phyloP scores from a whole-genome alignment of 2,888 invertebrate species.

The Spilosoma lubricipeda region DNA sequence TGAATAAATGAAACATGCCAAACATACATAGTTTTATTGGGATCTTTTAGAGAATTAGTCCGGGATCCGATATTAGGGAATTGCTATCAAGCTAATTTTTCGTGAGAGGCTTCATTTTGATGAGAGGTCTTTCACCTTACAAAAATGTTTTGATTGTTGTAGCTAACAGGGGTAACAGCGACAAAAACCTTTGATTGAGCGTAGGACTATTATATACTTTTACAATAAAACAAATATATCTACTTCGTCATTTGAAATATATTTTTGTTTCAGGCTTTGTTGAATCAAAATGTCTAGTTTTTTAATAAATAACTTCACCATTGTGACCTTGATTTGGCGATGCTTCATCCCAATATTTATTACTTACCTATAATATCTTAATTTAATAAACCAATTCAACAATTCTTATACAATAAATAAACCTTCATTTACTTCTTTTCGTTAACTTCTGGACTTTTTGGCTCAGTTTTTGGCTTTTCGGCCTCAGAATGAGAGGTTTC shows the following conservation, averaged over 20 bases:
- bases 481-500: constrained; percentile 32
- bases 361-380: neutral
- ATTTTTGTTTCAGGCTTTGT: neutral
- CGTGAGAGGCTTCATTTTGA: too few species aligned
- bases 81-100: too few species aligned
- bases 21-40: constrained; percentile 1
- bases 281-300: too few species aligned
- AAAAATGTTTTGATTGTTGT: too few species aligned
- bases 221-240: neutral
- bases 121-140: too few species aligned
- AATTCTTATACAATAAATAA: neutral
- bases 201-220: too few species aligned
- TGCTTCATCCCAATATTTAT: neutral
- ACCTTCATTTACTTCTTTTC: constrained; percentile 2
- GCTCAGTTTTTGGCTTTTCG: constrained; percentile 22
- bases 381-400: neutral
- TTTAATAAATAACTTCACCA: neutral
- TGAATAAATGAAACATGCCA: neutral
- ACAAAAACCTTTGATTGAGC: too few species aligned
- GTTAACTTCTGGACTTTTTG: constrained; percentile 24
- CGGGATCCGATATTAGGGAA: too few species aligned
- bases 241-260: neutral
- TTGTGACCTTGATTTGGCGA: neutral
- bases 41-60: too few species aligned
- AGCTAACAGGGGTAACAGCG: too few species aligned